Evolutionary conservation across 2,113 vertebrate genomes (phyloP).

Genomic region (Lepus europaeus): DNA sequence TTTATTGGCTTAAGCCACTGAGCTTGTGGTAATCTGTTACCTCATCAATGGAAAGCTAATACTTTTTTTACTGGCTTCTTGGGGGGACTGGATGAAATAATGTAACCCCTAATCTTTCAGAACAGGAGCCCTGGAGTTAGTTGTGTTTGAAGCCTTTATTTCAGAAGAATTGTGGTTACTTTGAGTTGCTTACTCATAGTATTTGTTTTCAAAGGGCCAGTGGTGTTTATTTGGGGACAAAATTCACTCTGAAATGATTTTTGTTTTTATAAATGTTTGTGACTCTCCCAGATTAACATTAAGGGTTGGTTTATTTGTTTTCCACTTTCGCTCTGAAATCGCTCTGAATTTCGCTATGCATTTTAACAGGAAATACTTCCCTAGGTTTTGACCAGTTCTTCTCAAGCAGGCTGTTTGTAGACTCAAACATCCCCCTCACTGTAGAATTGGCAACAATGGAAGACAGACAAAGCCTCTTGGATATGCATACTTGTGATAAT

Average conservation of each 20-base stretch:
- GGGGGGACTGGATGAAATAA: neutral
- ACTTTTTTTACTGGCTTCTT: neutral
- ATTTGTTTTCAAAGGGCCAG: neutral
- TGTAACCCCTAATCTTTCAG: neutral
- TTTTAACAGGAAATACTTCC: neutral
- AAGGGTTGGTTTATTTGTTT: neutral
- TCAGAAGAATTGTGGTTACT: neutral
- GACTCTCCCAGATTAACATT: neutral
- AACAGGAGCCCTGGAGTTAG: neutral
- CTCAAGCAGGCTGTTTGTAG: neutral
- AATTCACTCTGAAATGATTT: conserved; percentile 5
- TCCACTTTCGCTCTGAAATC: neutral
- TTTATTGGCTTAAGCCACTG: neutral
- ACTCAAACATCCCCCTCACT: conserved; percentile 38
- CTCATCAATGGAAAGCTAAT: neutral
- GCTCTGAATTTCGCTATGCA: neutral
- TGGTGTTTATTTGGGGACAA: conserved; percentile 6
- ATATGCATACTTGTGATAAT: conserved; percentile 58
- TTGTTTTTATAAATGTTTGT: conserved; percentile 26
- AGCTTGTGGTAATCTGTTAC: neutral
- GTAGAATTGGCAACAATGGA: conserved; percentile 44
- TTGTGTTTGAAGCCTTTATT: neutral
- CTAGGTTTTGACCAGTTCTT: neutral
- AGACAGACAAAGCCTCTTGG: conserved; percentile 28
- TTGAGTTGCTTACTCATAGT: neutral